Conservation (phyloP, 1,140 invertebrate species). For the Manduca sexta region DNA sequence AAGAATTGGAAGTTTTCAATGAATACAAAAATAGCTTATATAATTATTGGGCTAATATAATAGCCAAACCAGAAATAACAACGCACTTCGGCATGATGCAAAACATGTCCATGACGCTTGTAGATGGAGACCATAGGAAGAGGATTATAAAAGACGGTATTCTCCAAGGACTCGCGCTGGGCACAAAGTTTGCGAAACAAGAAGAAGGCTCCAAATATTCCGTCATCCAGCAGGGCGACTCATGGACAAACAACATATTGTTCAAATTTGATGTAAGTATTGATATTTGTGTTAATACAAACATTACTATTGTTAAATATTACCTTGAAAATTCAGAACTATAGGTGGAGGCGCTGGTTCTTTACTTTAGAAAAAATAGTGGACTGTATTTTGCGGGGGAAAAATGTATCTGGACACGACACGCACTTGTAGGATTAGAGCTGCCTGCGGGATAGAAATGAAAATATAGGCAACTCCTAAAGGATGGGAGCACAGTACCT, state of each 20-base stretch:
- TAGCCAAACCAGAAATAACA: background rate
- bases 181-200: background rate
- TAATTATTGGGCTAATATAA: slow-evolving; percentile 4
- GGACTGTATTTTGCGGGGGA: too few species aligned
- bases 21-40: slow-evolving; percentile 8
- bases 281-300: too few species aligned
- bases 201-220: background rate
- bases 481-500: too few species aligned
- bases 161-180: background rate
- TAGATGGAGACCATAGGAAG: slow-evolving; percentile 15
- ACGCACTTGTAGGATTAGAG: too few species aligned
- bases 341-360: too few species aligned
- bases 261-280: slow-evolving; percentile 19
- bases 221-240: slow-evolving; percentile 20
- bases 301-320: too few species aligned
- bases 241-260: slow-evolving; percentile 26
- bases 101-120: background rate
- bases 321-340: too few species aligned
- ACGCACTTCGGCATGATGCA: background rate
- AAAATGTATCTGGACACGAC: too few species aligned
- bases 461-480: too few species aligned
- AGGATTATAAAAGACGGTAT: slow-evolving; percentile 3
- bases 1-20: slow-evolving; percentile 40
- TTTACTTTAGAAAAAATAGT: too few species aligned
- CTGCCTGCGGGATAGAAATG: too few species aligned